These are phyloP conservation scores for Leptinotarsa juncta DNA, from an alignment of 2,888 invertebrate genomes.

Conservation along the genomic window DNA sequence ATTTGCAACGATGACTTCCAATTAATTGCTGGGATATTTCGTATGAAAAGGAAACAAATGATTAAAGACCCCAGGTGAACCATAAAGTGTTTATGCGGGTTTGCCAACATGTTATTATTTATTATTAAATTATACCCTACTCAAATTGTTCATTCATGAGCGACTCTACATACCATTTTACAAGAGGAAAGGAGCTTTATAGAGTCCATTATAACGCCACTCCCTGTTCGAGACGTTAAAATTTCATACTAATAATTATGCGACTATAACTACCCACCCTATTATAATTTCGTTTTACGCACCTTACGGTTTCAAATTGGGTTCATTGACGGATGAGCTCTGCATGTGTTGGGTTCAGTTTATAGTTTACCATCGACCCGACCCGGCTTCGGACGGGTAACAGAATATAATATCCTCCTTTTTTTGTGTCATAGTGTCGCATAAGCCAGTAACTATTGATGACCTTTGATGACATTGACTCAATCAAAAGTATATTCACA, in stretches of 20 bases:
- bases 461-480: no score
- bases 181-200: constrained; percentile 27
- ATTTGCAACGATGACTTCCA: constrained; percentile 32
- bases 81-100: constrained; percentile 57
- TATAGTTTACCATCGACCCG: no score
- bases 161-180: constrained; percentile 36
- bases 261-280: constrained; percentile 25
- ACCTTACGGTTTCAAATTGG: constrained; percentile 22
- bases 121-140: constrained; percentile 58
- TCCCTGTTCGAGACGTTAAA: constrained; percentile 27
- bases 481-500: no score
- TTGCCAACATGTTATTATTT: constrained; percentile 55
- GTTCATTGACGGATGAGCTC: constrained; percentile 11
- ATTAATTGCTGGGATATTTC: constrained; percentile 37
- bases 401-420: no score
- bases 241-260: constrained; percentile 24
- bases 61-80: constrained; percentile 55
- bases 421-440: no score
- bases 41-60: constrained; percentile 35
- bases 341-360: not conserved
- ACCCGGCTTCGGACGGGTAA: no score
- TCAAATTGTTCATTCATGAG: constrained; percentile 55
- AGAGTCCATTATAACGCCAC: constrained; percentile 33
- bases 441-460: no score
- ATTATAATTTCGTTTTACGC: constrained; percentile 25